Evolutionary conservation across 2,888 invertebrate genomes (phyloP), one percentile per base, ranked within the genome.

Genomic region (Meiosimyza platycephala): DNA sequence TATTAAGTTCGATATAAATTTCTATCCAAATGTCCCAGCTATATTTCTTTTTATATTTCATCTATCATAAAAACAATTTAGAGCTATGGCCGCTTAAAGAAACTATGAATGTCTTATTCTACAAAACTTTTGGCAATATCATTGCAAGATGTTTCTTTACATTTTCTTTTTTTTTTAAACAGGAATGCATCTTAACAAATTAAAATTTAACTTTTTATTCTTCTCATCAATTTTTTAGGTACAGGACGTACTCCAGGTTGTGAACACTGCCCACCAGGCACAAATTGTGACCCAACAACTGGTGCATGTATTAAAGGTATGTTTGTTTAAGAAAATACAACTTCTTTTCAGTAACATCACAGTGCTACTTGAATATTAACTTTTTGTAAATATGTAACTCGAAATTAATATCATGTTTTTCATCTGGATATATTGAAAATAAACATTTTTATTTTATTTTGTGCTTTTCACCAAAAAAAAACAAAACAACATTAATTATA

Each of bases 261-360:
- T 84, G 91, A 90, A 76, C 93, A 95, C 80, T 95, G 95, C 84
- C 92, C 94, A 72, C 91, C 93, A 51, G 95, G 94, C 76, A 90
- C 92, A 64, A 89, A 90, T 50, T 95, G 95, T 82, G 93, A 95
- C 85, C 92, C 93, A 28, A 90, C 91, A 71, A 94, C 94, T 6
- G 94, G 94, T 40, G 94, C 93, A 77, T 95, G 95, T 87, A 91
- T 93, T 84, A 92, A 93, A 91, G 94, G 95, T 95, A 91, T 90
- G 92, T 81, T 40, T 5, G 22, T 51, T n/a, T 70, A 59, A 52
- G 15, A 57, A 6, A 51, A 59, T 18, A 64, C 16, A 12, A 52
- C 18, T 28, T 33, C 52, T 54, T 57, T 59, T 50, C 7, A 18
- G 28, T 69, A 51, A 60, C 60, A 47, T 47, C 62, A n/a, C 64